phyloP scores from a whole-genome alignment of 2,113 vertebrate genomes.

The Laterallus jamaicensis region DNA sequence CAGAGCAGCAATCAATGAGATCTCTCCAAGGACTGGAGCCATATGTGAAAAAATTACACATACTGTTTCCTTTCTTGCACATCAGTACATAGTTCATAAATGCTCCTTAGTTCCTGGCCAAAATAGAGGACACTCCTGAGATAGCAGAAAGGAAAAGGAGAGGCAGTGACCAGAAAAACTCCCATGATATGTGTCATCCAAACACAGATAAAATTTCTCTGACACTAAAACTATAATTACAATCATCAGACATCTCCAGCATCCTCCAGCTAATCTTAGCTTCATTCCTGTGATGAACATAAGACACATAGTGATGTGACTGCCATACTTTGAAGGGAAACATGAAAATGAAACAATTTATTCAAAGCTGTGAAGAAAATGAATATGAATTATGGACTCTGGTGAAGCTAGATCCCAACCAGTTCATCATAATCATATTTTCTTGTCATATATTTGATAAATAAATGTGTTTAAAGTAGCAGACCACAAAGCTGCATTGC shows the following conservation, averaged over 20 bases:
- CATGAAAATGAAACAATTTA: neutral
- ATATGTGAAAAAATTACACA: neutral
- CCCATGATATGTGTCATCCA: neutral
- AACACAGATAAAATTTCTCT: constrained; percentile 21
- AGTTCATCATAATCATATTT: fast-evolving
- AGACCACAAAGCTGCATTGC: fast-evolving
- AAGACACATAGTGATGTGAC: neutral
- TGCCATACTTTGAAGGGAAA: neutral
- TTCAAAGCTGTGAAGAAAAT: neutral
- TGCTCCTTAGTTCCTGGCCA: neutral
- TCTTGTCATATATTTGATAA: neutral
- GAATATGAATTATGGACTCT: fast-evolving
- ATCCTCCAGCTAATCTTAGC: neutral
- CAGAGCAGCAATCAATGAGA: neutral
- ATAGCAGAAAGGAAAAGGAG: constrained; percentile 58
- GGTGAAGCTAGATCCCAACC: neutral
- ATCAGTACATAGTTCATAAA: fast-evolving
- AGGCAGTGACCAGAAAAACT: constrained; percentile 12
- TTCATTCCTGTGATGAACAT: neutral
- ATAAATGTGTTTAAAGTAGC: neutral
- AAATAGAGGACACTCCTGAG: neutral
- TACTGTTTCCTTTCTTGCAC: neutral
- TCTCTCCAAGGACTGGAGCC: neutral
- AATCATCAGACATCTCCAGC: neutral
- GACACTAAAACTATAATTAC: neutral